Percentiles rank a stretch among this genome's conserved stretches.
These are phyloP conservation scores for Kryphioiulus occultus DNA, from an alignment of 2,888 invertebrate species.

Conservation along the genomic window DNA sequence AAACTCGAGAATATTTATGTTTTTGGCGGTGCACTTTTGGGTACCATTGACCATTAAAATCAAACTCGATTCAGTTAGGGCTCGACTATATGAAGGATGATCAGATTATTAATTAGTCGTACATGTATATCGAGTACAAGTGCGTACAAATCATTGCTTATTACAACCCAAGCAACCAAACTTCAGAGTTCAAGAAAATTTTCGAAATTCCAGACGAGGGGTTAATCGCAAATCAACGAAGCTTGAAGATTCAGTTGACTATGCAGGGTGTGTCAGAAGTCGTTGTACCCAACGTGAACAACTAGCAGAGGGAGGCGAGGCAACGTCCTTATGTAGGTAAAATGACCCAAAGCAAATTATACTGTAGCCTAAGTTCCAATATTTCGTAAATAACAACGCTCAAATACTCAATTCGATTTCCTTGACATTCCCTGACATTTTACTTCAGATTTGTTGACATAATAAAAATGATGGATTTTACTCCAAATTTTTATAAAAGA, in stretches of 20 bases:
- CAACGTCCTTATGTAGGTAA: too few species aligned
- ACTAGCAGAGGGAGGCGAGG: too few species aligned
- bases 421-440: too few species aligned
- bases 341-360: too few species aligned
- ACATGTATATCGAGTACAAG: background rate
- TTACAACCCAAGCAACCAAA: background rate
- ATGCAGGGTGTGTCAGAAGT: background rate
- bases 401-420: too few species aligned
- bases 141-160: background rate
- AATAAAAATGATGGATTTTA: too few species aligned
- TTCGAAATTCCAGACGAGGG: background rate
- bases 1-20: background rate
- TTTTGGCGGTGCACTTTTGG: background rate
- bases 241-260: background rate
- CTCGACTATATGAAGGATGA: background rate
- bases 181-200: background rate
- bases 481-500: too few species aligned
- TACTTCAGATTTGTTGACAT: too few species aligned
- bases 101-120: background rate
- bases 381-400: too few species aligned
- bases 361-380: too few species aligned
- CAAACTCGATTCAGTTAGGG: background rate
- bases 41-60: background rate
- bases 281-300: background rate
- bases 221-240: background rate